Conservation (phyloP, 2,113 vertebrate genomes). For the Cichladusa arquata region DNA sequence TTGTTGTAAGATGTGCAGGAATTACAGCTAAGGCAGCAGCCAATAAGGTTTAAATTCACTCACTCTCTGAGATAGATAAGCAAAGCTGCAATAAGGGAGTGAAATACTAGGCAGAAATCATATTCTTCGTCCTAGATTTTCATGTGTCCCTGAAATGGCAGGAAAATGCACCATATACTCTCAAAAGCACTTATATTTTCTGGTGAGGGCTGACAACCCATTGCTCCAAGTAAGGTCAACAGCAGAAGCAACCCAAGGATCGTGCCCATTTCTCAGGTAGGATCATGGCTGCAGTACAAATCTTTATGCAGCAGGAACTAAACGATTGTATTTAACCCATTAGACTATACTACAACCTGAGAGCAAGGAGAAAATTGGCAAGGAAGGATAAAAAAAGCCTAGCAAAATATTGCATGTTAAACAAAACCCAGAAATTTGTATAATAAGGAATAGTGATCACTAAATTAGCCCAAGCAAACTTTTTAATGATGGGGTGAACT, state of each 20-base stretch:
- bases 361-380: background rate
- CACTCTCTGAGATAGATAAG: background rate
- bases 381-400: background rate
- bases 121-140: background rate
- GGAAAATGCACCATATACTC: background rate
- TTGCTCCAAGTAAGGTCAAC: background rate
- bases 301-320: background rate
- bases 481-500: background rate
- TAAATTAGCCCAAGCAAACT: background rate
- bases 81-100: background rate
- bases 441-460: background rate
- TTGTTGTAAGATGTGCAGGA: background rate
- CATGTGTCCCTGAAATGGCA: background rate
- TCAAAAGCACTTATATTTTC: background rate
- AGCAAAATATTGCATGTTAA: background rate
- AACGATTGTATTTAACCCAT: background rate
- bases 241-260: background rate
- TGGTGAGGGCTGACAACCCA: background rate
- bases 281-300: accelerated
- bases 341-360: background rate
- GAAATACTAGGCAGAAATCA: background rate
- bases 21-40: background rate
- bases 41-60: background rate
- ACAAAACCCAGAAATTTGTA: background rate
- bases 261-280: background rate